These are phyloP conservation scores for Umimayanthus kanabou DNA, from an alignment of 92 coral and sea anemone genomes.

Conservation along the genomic window DNA sequence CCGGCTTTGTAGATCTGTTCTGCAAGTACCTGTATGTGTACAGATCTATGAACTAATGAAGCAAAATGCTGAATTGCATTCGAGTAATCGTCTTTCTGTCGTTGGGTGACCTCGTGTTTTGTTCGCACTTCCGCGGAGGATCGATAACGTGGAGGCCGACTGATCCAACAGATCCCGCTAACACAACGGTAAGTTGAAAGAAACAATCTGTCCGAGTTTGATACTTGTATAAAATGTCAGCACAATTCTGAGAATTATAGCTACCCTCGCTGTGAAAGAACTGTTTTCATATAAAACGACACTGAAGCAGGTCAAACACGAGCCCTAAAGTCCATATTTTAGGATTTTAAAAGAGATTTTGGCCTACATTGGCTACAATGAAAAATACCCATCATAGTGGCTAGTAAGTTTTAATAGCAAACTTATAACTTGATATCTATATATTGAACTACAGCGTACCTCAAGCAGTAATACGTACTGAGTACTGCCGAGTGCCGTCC, in stretches of 20 bases:
- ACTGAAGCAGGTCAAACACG: neutral
- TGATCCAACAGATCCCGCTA: neutral
- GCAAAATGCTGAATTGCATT: neutral
- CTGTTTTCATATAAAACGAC: too few species aligned
- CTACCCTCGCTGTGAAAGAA: neutral
- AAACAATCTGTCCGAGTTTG: neutral
- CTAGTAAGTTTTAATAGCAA: too few species aligned
- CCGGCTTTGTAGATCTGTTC: neutral
- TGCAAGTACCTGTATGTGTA: neutral
- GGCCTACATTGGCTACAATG: too few species aligned
- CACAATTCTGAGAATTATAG: too few species aligned
- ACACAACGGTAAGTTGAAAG: slow-evolving; percentile 25
- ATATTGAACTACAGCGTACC: too few species aligned
- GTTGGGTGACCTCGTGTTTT: neutral
- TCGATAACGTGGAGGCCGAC: slow-evolving; percentile 19
- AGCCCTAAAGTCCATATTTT: too few species aligned
- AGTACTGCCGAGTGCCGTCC: too few species aligned
- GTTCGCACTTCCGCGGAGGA: slow-evolving; percentile 28
- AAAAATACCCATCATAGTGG: too few species aligned
- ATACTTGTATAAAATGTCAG: neutral
- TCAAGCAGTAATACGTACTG: too few species aligned
- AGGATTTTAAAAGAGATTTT: too few species aligned
- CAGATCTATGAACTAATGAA: neutral
- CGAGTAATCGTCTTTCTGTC: slow-evolving; percentile 5
- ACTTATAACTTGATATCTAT: too few species aligned